Evolutionary conservation across 1,140 invertebrate species (phyloP).

Genomic region (Drosophila kohkoa): DNA sequence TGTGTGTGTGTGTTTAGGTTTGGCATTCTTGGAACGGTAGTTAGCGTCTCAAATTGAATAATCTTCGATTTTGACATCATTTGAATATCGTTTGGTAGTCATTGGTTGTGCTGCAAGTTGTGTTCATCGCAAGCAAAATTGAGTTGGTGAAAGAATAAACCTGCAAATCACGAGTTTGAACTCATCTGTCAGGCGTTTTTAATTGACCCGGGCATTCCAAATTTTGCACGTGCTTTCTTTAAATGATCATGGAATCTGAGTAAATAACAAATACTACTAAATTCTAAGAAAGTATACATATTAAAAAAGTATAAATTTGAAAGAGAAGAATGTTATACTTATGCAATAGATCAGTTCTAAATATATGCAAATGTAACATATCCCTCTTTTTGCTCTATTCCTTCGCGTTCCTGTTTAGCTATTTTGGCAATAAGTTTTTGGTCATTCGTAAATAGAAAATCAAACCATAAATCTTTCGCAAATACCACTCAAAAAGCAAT

Average conservation of each 20-base stretch:
- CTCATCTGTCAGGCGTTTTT: constrained; percentile 74
- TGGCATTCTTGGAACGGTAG: constrained; percentile 74
- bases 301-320: no score
- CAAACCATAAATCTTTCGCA: constrained; percentile 75
- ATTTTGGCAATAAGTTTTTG: constrained; percentile 20
- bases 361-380: no score
- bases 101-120: constrained; percentile 16
- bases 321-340: no score
- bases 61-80: constrained; percentile 77
- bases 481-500: constrained; percentile 84
- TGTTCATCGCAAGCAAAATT: constrained; percentile 47
- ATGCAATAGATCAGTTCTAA: no score
- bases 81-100: constrained; percentile 70
- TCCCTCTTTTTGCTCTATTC: not conserved
- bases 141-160: constrained; percentile 66
- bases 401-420: not conserved
- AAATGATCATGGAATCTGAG: not conserved
- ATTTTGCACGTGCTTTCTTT: constrained; percentile 25
- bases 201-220: constrained; percentile 67
- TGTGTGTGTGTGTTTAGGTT: constrained; percentile 29
- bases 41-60: constrained; percentile 66
- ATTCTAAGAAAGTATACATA: no score
- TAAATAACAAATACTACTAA: no score
- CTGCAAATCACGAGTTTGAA: constrained; percentile 77
- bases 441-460: constrained; percentile 45